phyloP scores from a whole-genome alignment of 2,888 invertebrate species.

The Axea sp. region DNA sequence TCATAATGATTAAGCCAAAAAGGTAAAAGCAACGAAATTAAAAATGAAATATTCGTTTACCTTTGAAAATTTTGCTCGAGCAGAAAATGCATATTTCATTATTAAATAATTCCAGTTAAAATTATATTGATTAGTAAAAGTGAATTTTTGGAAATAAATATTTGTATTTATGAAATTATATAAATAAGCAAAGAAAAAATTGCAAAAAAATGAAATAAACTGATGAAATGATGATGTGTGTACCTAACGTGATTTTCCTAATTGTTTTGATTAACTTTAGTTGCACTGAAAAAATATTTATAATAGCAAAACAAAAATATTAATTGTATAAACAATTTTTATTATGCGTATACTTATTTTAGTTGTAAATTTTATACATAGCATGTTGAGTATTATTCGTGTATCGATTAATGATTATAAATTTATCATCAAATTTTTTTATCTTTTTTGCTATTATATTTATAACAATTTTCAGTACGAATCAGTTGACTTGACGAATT shows the following conservation, averaged over 20 bases:
- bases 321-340: too few relatives aligned
- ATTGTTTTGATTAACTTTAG: neutral
- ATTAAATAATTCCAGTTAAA: neutral
- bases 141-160: too few relatives aligned
- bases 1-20: constrained; percentile 67
- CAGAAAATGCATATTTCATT: neutral
- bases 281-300: constrained; percentile 1
- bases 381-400: too few relatives aligned
- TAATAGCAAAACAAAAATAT: too few relatives aligned
- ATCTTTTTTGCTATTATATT: neutral
- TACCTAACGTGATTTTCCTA: neutral
- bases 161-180: too few relatives aligned
- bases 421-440: neutral
- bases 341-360: too few relatives aligned
- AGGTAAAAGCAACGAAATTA: constrained; percentile 65
- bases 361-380: too few relatives aligned
- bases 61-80: constrained; percentile 8
- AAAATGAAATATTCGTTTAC: constrained; percentile 23
- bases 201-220: constrained; percentile 6
- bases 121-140: neutral
- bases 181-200: constrained; percentile 18
- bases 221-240: constrained; percentile 31
- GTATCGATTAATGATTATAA: too few relatives aligned
- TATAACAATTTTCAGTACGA: too few relatives aligned
- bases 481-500: constrained; percentile 1